Evolutionary conservation across 2,888 invertebrate species (phyloP).

Genomic region (Dorcus parallelipipedus): DNA sequence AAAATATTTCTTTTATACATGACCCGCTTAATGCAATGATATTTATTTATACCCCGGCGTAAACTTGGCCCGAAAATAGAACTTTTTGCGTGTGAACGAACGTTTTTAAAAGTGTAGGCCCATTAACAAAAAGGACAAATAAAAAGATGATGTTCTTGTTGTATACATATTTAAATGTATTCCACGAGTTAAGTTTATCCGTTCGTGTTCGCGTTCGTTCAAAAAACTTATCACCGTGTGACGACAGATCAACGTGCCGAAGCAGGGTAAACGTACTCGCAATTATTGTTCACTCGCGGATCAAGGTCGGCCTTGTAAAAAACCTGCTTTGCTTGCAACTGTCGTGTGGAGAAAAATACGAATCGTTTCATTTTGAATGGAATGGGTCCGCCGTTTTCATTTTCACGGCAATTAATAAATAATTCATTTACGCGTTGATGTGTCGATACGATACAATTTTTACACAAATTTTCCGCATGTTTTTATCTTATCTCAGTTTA

Average conservation of each 20-base stretch:
- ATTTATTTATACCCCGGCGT: not conserved
- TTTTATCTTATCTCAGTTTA: no score
- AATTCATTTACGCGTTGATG: no score
- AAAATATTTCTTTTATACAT: not conserved
- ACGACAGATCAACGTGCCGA: conserved; percentile 29
- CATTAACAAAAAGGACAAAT: no score
- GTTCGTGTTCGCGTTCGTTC: not conserved
- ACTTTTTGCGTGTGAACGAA: not conserved
- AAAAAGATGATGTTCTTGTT: no score
- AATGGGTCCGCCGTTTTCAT: no score
- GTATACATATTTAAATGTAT: no score
- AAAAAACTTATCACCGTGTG: conserved; percentile 10
- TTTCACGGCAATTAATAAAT: no score
- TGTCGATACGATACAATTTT: no score
- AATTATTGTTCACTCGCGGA: conserved; percentile 26
- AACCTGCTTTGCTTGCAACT: conserved; percentile 23
- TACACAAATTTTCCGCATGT: no score
- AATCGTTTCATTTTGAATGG: no score
- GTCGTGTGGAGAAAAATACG: not conserved
- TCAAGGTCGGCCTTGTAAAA: conserved; percentile 30
- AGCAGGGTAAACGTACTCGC: conserved; percentile 27
- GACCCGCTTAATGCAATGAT: not conserved
- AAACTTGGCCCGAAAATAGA: not conserved
- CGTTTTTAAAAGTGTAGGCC: no score
- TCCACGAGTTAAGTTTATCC: not conserved